A percentile compares a stretch with the other conserved stretches of the same genome.
These are phyloP conservation scores for Aphelinus certus DNA, from an alignment of 1,140 invertebrate species.

Conservation along the genomic window DNA sequence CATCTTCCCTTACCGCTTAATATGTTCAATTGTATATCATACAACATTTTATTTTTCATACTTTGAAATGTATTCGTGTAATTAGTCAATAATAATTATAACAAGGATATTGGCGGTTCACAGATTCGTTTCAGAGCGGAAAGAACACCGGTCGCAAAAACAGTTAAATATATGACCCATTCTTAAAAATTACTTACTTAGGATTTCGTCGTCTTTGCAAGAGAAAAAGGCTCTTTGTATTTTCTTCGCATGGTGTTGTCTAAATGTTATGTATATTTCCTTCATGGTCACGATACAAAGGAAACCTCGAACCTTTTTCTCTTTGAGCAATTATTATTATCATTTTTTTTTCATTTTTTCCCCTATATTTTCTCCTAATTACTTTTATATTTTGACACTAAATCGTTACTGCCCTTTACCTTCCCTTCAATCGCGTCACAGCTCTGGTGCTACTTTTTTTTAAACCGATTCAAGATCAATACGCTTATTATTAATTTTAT, in stretches of 20 bases:
- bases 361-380: constrained; percentile 6
- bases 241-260: not conserved
- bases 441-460: constrained; percentile 38
- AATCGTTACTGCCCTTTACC: constrained; percentile 37
- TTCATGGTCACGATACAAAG: not conserved
- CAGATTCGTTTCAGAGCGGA: constrained; percentile 51
- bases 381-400: constrained; percentile 32
- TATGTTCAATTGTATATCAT: constrained; percentile 40
- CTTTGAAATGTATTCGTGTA: constrained; percentile 47
- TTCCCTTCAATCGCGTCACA: constrained; percentile 41
- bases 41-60: constrained; percentile 40
- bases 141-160: constrained; percentile 46
- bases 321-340: not conserved
- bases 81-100: constrained; percentile 41
- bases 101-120: constrained; percentile 51
- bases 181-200: constrained; percentile 35
- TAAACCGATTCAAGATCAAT: constrained; percentile 29
- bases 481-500: constrained; percentile 20
- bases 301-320: constrained; percentile 25
- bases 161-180: constrained; percentile 31
- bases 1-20: constrained; percentile 34
- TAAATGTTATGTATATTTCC: not conserved
- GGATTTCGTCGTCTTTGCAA: constrained; percentile 33
- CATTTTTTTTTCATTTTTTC: constrained; percentile 16
- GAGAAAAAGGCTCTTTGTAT: constrained; percentile 25